Evolutionary conservation across 2,888 invertebrate species (phyloP).

Genomic region (Athalia circularis): DNA sequence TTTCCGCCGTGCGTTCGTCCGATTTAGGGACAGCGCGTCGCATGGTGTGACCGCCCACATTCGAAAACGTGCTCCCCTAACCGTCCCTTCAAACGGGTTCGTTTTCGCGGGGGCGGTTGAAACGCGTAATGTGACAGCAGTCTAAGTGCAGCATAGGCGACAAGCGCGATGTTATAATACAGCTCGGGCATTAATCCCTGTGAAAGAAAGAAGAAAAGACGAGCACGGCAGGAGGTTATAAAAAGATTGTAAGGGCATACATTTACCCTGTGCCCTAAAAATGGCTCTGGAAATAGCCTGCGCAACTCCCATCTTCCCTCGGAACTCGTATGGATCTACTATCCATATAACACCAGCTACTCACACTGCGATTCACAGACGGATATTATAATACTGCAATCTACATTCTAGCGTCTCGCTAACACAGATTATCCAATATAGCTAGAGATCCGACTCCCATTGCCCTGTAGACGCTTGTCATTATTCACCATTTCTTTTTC

Average conservation of each 20-base stretch:
- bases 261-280: conserved; percentile 44
- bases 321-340: conserved; percentile 32
- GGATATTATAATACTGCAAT: conserved; percentile 2
- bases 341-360: conserved; percentile 12
- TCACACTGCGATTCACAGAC: conserved; percentile 16
- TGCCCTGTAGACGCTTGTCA: conserved; percentile 20
- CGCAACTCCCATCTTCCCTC: conserved; percentile 26
- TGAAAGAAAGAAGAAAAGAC: conserved; percentile 19
- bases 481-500: conserved; percentile 31
- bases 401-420: conserved; percentile 44
- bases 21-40: no score
- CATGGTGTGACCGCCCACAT: no score
- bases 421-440: conserved; percentile 39
- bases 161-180: neutral
- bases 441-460: conserved; percentile 23
- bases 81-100: no score
- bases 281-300: conserved; percentile 36
- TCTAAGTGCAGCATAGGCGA: neutral
- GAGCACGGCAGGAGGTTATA: neutral
- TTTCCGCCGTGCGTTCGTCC: no score
- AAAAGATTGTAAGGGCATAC: conserved; percentile 37
- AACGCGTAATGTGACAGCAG: no score
- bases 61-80: no score
- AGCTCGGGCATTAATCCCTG: conserved; percentile 6
- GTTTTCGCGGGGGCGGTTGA: no score